Evolutionary conservation across 2,113 vertebrate genomes (phyloP).

Genomic region (Danionella cerebrum): DNA sequence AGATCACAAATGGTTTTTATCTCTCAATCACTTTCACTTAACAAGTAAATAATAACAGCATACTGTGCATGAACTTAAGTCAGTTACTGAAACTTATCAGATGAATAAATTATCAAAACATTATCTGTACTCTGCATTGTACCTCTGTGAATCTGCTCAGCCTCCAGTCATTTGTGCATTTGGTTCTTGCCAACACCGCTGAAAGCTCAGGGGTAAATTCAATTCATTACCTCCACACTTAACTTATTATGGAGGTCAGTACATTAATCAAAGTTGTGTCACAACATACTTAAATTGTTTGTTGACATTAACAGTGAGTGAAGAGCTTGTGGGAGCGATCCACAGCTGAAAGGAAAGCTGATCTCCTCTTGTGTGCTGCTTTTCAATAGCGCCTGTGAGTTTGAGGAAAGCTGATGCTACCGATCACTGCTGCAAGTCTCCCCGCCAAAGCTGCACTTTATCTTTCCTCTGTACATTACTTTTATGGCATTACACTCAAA

Average conservation of each 20-base stretch:
- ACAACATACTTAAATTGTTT: constrained; percentile 13
- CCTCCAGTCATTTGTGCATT: not conserved
- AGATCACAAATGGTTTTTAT: no score
- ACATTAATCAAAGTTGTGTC: not conserved
- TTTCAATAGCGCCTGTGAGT: constrained; percentile 22
- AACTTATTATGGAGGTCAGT: not conserved
- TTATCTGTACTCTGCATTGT: no score
- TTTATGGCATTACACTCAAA: no score
- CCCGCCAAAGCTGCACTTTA: no score
- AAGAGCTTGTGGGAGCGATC: not conserved
- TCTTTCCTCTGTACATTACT: no score
- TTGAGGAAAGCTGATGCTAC: constrained; percentile 43
- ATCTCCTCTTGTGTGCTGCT: constrained; percentile 13
- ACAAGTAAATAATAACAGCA: no score
- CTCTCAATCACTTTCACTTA: no score
- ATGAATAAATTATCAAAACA: no score
- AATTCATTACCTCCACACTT: not conserved
- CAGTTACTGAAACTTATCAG: no score
- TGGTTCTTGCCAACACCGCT: not conserved
- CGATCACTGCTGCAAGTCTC: constrained; percentile 12
- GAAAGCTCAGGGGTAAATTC: not conserved
- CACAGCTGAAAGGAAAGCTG: constrained; percentile 20
- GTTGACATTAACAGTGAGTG: constrained; percentile 3
- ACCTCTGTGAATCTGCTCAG: not conserved
- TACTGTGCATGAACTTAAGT: no score